Percentiles rank a stretch among this genome's conserved stretches.
These are phyloP conservation scores for Pomacea canaliculata DNA, from an alignment of 2,888 invertebrate species.

Conservation along the genomic window DNA sequence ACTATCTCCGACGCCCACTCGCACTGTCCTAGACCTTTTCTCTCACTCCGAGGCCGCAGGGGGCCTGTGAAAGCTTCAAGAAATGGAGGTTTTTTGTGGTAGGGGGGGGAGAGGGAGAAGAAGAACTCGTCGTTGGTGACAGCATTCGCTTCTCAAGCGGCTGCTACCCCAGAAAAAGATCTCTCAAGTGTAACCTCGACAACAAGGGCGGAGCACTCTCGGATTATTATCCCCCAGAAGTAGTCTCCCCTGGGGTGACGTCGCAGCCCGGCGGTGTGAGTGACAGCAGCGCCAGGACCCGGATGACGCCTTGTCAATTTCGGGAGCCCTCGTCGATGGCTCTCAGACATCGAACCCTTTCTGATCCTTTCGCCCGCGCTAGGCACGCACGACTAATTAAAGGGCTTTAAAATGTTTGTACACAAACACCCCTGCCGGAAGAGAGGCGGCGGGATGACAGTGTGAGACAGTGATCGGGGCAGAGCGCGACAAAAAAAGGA, in stretches of 20 bases:
- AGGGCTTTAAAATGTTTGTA: slow-evolving; percentile 28
- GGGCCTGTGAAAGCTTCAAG: no score
- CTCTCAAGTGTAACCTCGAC: slow-evolving; percentile 13
- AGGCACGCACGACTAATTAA: slow-evolving; percentile 27
- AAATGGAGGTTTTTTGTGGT: no score
- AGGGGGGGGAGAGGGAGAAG: neutral
- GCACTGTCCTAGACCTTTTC: no score
- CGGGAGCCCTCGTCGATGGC: slow-evolving; percentile 17
- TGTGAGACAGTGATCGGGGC: no score
- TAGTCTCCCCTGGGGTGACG: slow-evolving; percentile 7
- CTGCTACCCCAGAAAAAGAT: neutral
- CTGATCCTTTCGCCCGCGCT: slow-evolving; percentile 14
- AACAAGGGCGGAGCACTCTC: slow-evolving; percentile 27
- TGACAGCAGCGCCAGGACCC: slow-evolving; percentile 25
- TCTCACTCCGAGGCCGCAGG: no score
- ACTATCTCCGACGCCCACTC: no score
- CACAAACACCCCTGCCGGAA: slow-evolving; percentile 17
- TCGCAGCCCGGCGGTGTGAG: slow-evolving; percentile 18
- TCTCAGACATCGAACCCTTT: slow-evolving; percentile 9
- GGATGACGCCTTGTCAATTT: slow-evolving; percentile 28
- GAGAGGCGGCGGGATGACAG: neutral
- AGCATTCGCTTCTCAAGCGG: neutral
- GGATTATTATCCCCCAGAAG: slow-evolving; percentile 21
- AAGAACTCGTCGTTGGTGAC: neutral
- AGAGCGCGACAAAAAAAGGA: neutral